These are phyloP conservation scores for Dolichallabes microphthalmus DNA, from an alignment of 2,113 vertebrate species.

Conservation along the genomic window DNA sequence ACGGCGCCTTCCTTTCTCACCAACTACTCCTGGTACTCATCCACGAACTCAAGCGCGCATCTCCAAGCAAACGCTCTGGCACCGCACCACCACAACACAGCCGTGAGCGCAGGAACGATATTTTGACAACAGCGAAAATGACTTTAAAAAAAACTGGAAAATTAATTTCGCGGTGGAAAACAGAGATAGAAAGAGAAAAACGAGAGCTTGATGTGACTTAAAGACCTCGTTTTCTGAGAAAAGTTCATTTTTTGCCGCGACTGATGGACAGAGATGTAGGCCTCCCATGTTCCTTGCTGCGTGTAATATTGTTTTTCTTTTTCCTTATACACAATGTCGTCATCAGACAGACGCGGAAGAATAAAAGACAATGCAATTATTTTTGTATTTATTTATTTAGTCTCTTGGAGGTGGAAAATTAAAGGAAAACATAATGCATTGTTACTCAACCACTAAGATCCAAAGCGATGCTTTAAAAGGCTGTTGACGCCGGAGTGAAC, in stretches of 20 bases:
- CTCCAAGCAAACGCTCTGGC: conserved; percentile 78
- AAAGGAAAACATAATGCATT: conserved; percentile 55
- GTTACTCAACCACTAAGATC: conserved; percentile 72
- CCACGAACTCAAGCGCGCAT: conserved; percentile 78
- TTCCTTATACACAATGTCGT: conserved; percentile 39
- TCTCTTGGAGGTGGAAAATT: conserved; percentile 50
- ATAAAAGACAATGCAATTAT: conserved; percentile 69
- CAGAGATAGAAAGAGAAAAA: conserved; percentile 46
- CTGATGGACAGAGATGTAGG: conserved; percentile 49
- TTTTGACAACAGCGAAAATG: conserved; percentile 73
- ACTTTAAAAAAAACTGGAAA: conserved; percentile 53
- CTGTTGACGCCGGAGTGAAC: conserved; percentile 57
- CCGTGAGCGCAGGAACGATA: conserved; percentile 84
- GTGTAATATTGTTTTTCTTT: conserved; percentile 44
- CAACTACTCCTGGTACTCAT: conserved; percentile 92
- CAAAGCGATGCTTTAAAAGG: conserved; percentile 70
- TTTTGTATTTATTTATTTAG: conserved; percentile 83
- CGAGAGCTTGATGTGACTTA: conserved; percentile 48
- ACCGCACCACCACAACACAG: conserved; percentile 81
- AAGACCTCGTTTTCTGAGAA: conserved; percentile 41
- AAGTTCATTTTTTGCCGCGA: no score
- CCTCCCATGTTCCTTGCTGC: conserved; percentile 55
- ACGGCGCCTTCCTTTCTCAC: conserved; percentile 79
- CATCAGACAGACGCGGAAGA: conserved; percentile 58
- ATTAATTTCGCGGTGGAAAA: conserved; percentile 52